Conservation (phyloP, 2,797 vertebrate species). For the Clarias pachynema region DNA sequence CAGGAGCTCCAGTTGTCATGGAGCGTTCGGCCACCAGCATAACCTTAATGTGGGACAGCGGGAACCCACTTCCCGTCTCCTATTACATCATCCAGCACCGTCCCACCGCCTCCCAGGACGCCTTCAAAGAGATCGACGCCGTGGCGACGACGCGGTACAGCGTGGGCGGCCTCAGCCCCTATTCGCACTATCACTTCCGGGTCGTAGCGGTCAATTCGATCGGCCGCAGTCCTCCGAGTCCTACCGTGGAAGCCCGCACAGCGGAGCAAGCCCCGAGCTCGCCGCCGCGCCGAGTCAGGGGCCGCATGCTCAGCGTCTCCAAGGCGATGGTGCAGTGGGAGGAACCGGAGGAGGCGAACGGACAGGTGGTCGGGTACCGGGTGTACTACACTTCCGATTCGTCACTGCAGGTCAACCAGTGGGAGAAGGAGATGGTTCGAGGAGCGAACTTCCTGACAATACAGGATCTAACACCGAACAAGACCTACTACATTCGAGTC, state of each 20-base stretch:
- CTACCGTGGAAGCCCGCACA: slow-evolving; percentile 90
- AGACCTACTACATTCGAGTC: slow-evolving; percentile 95
- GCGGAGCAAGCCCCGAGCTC: slow-evolving; percentile 97
- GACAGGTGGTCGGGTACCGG: slow-evolving; percentile 95
- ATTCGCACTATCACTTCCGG: slow-evolving; percentile 95
- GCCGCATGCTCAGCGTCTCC: slow-evolving; percentile 96
- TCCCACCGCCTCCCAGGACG: slow-evolving; percentile 87
- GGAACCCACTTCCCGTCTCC: slow-evolving; percentile 95
- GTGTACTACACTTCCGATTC: slow-evolving; percentile 96
- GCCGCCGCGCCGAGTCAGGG: slow-evolving; percentile 91
- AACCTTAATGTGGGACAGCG: slow-evolving; percentile 97
- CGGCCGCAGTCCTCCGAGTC: slow-evolving; percentile 91
- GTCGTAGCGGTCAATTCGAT: slow-evolving; percentile 97
- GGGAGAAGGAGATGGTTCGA: slow-evolving; percentile 97
- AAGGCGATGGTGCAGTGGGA: slow-evolving; percentile 98
- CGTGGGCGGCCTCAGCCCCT: slow-evolving; percentile 96
- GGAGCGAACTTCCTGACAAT: slow-evolving; percentile 93
- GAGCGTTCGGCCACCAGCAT: slow-evolving; percentile 98
- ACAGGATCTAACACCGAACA: slow-evolving; percentile 91
- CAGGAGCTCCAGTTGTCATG: slow-evolving; percentile 89
- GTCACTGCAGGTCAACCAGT: slow-evolving; percentile 88
- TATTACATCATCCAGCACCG: slow-evolving; percentile 97
- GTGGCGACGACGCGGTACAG: slow-evolving; percentile 97
- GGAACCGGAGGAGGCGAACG: slow-evolving; percentile 95
- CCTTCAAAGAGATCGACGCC: slow-evolving; percentile 96